Evolutionary conservation across 1,140 invertebrate genomes (phyloP).

Genomic region (Zaprionus camerounensis): DNA sequence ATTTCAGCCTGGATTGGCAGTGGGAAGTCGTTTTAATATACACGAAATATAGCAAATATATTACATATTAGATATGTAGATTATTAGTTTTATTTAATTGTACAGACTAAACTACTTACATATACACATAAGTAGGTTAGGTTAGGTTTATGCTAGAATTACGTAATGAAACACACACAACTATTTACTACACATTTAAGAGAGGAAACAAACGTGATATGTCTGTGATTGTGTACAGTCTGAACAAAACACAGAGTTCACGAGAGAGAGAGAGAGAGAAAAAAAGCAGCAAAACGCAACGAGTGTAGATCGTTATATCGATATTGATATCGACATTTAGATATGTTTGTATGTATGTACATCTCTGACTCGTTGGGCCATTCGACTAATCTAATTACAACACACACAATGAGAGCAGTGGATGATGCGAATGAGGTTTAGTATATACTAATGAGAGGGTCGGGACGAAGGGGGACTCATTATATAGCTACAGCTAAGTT

Average conservation of each 20-base stretch:
- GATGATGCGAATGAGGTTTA: slow-evolving; percentile 32
- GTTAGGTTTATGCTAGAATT: slow-evolving; percentile 21
- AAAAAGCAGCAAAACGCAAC: slow-evolving; percentile 17
- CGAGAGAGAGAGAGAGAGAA: background rate
- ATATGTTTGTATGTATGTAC: background rate
- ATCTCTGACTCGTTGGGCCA: slow-evolving; percentile 10
- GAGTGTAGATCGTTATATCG: background rate
- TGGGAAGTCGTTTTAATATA: background rate
- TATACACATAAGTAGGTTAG: slow-evolving; percentile 32
- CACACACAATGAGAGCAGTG: slow-evolving; percentile 40
- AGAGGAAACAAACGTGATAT: slow-evolving; percentile 33
- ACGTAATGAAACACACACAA: slow-evolving; percentile 32
- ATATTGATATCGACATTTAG: background rate
- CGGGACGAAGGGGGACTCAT: background rate
- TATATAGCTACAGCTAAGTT: background rate
- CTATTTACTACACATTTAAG: slow-evolving; percentile 53
- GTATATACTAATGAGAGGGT: slow-evolving; percentile 24
- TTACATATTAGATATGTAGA: slow-evolving; percentile 3
- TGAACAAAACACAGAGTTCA: slow-evolving; percentile 15
- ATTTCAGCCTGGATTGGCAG: background rate
- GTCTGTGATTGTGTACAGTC: slow-evolving; percentile 38
- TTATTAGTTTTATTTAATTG: slow-evolving; percentile 21
- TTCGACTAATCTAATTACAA: slow-evolving; percentile 43
- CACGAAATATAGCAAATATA: slow-evolving; percentile 6
- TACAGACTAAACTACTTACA: slow-evolving; percentile 43